phyloP scores from a whole-genome alignment of 2,113 vertebrate species.

The Agapornis roseicollis region DNA sequence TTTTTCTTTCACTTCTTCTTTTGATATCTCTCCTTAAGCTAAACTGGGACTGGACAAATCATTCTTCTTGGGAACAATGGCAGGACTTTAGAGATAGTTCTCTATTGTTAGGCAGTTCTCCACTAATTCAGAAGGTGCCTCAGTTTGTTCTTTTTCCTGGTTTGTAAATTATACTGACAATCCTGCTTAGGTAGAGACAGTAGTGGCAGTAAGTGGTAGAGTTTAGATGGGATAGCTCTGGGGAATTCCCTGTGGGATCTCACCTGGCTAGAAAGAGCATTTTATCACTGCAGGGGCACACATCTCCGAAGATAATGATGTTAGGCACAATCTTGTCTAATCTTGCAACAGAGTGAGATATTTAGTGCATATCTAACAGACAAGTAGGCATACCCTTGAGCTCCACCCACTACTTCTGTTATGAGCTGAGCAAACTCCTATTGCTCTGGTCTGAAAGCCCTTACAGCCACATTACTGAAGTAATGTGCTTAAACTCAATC shows the following conservation, averaged over 20 bases:
- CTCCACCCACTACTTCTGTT: neutral
- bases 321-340: neutral
- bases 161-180: neutral
- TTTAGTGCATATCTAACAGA: neutral
- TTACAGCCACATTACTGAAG: neutral
- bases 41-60: neutral
- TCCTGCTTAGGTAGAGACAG: neutral
- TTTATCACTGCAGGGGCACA: slow-evolving; percentile 34
- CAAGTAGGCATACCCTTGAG: neutral
- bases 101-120: neutral
- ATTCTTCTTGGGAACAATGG: neutral
- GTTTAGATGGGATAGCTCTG: neutral
- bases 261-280: neutral
- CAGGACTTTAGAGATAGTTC: neutral
- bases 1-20: neutral
- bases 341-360: neutral
- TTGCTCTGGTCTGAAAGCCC: neutral
- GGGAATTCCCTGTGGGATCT: neutral
- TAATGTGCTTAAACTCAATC: neutral
- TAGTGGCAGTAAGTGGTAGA: neutral
- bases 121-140: slow-evolving; percentile 1
- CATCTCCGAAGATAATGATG: slow-evolving; percentile 24
- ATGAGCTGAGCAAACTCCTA: neutral
- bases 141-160: neutral
- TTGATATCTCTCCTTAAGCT: neutral